Conservation (phyloP, 2,888 invertebrate species). For the Melieria crassipennis region DNA sequence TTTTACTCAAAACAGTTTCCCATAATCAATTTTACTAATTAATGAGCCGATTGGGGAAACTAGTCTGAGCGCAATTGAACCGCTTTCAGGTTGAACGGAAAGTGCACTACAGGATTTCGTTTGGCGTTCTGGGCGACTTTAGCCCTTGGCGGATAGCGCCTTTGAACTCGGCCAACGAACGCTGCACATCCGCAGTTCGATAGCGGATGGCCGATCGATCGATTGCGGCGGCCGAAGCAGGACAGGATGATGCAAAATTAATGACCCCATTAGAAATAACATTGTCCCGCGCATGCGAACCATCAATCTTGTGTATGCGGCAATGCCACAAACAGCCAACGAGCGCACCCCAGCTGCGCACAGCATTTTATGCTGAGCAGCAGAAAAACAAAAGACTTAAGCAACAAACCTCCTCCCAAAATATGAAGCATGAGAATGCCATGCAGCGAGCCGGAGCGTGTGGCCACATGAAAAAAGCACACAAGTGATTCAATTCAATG, state of each 20-base stretch:
- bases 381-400: slow-evolving; percentile 16
- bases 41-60: no score
- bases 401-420: slow-evolving; percentile 11
- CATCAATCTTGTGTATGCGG: slow-evolving; percentile 42
- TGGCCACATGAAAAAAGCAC: slow-evolving; percentile 1
- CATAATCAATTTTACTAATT: no score
- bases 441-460: neutral
- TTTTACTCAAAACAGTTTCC: neutral
- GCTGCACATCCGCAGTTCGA: neutral
- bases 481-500: slow-evolving; percentile 8
- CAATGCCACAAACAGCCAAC: slow-evolving; percentile 34
- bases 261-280: slow-evolving; percentile 51
- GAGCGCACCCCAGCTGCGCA: slow-evolving; percentile 16
- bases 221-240: no score
- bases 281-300: slow-evolving; percentile 43
- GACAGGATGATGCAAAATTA: slow-evolving; percentile 44
- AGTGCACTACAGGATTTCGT: no score
- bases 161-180: slow-evolving; percentile 18
- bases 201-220: slow-evolving; percentile 7
- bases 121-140: no score
- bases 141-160: neutral
- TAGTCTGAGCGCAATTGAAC: no score
- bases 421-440: slow-evolving; percentile 1
- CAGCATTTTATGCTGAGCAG: no score
- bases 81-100: no score